Base-by-base conservation (phyloP, 1,140 invertebrate species). In the Ephestia elutella region DNA sequence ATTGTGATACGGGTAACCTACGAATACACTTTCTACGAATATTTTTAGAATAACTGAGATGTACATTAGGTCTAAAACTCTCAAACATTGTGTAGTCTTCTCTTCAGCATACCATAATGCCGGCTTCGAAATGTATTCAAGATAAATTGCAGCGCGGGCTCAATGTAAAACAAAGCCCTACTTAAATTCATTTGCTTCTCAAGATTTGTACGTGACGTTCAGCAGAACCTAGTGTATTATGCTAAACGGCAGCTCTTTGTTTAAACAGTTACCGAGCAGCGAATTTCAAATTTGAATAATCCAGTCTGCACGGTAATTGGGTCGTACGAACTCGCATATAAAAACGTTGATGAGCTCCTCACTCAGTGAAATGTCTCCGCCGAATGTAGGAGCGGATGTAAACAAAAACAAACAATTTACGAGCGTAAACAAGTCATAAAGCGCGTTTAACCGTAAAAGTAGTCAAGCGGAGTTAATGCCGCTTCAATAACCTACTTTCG, bases 211-310 rank as follows among this genome's bases (percentile, higher is more conserved):
- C 38, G 38, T 44, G 38, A n/a, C 38, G 38, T 15, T 44, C 38
- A 44, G 15, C 38, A 44, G 13, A 4, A 44, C 38, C 38, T 15
- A 44, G 38, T 15, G 38, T 44, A 44, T 44, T 44, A 44, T 44
- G 38, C n/a, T 44, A 44, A 44, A 44, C 38, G 38, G 32, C 32
- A n/a, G 15, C 38, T n/a, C 38, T 44, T 15, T 44, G 38, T 44
- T 44, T 44, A 44, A 44, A 44, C 38, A 44, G 38, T 44, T 5
- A n/a, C 32, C 13, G 38, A 44, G 38, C 7, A 44, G 38, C n/a
- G 38, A 44, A 17, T 44, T 44, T 44, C 38, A 44, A 44, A 44
- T 44, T 44, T 44, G 38, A 44, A 44, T 44, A 44, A 44, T 44
- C 38, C 38, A 44, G 38, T 44, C 13, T 44, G 38, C 38, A 17